Conservation (phyloP, 2,797 vertebrate genomes). For the Alcedo atthis region DNA sequence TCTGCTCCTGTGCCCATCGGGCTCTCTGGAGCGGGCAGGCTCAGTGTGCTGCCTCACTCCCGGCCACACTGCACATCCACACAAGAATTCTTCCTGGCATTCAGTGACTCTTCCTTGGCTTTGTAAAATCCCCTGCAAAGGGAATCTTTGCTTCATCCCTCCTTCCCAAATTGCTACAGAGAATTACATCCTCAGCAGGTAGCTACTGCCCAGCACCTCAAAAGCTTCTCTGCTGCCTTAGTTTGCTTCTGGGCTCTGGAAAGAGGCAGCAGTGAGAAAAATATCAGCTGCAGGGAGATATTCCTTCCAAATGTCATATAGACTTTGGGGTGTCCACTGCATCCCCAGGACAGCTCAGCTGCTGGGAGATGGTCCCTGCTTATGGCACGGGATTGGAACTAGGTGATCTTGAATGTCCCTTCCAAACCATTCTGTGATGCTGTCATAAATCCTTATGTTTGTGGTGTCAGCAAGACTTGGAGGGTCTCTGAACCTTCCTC, state of each 20-base stretch:
- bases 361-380: not conserved
- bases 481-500: not conserved
- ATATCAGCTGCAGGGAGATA: not conserved
- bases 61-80: fast-evolving
- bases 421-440: no score
- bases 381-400: no score
- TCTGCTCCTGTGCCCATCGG: fast-evolving
- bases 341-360: not conserved
- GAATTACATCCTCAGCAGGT: fast-evolving
- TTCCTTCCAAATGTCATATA: fast-evolving
- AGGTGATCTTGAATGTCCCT: no score
- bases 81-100: not conserved
- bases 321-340: fast-evolving
- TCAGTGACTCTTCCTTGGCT: not conserved
- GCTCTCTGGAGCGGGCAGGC: not conserved
- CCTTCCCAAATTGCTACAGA: not conserved
- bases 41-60: fast-evolving
- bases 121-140: not conserved
- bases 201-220: not conserved
- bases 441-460: no score
- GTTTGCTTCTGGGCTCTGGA: not conserved
- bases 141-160: not conserved
- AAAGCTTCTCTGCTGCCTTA: not conserved
- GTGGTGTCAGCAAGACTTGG: not conserved
- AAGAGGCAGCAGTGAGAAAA: not conserved